Evolutionary conservation across 2,113 vertebrate genomes (phyloP), one percentile per base, ranked within the genome.

Genomic region (Melanerpes aurifrons): DNA sequence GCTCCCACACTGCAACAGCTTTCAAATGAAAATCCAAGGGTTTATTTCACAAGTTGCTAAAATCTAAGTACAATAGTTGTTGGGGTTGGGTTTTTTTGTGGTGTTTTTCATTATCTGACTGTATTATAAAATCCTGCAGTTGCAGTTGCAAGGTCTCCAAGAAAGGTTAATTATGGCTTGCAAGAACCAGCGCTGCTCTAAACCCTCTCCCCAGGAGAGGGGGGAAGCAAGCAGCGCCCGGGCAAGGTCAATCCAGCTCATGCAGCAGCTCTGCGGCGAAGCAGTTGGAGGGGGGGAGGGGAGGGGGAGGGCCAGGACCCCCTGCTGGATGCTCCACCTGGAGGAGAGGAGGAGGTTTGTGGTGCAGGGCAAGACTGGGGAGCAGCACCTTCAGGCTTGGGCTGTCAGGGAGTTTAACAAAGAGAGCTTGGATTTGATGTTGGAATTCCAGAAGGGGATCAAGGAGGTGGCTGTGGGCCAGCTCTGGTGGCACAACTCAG

Each of bases 1-100:
- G 92, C 89, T 77, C 59, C 95, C 71, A 37, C 18, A 62, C 11
- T 5, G 72, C 94, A 69, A 75, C 11, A 37, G 78, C 68, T 72
- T 76, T 87, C 94, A 62, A 87, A 77, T 24, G 87, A 85, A 95
- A 96, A 94, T 94, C 90, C 35, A 53, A 53, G 93, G 93, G 37
- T 89, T 95, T 96, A 94, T 96, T 96, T 94, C 92, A 91, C 90
- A 68, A 85, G 90, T 90, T 17, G 71, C 94, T 94, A 94, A 94
- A 94, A 95, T 61, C 93, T 87, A 92, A 96, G 72, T 88, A 90
- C 94, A 96, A 54, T 50, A 84, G 82, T 56, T 71, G 16, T 59
- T 17, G 16, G 48, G 48, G 21, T 50, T 10, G 48, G 48, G 48
- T 48, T 48, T 48, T 48, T 48, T 48, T 48, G n/a, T 48, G 48